These are phyloP conservation scores for Knipowitschia caucasica DNA, from an alignment of 2,797 vertebrate genomes.

Conservation along the genomic window DNA sequence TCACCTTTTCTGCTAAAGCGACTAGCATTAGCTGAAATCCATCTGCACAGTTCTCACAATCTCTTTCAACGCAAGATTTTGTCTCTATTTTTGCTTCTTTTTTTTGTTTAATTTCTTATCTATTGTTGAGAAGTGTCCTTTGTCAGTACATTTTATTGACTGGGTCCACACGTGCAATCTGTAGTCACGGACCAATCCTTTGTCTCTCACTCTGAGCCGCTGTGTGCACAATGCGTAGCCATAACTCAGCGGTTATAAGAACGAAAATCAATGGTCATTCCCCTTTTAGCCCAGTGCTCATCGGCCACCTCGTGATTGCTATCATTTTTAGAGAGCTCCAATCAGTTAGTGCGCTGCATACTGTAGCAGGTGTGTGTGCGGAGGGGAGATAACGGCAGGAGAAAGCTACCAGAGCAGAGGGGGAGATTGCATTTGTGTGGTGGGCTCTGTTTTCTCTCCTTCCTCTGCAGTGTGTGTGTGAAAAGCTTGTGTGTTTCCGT, in stretches of 20 bases:
- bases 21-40: too few species aligned
- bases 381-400: slow-evolving; percentile 43
- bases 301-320: slow-evolving; percentile 53
- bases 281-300: slow-evolving; percentile 49
- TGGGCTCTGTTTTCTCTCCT: slow-evolving; percentile 12
- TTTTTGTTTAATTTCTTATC: slow-evolving; percentile 22
- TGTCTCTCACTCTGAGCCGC: slow-evolving; percentile 55
- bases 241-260: slow-evolving; percentile 44
- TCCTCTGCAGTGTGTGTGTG: slow-evolving; percentile 10
- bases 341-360: slow-evolving; percentile 51
- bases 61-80: too few species aligned
- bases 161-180: slow-evolving; percentile 51
- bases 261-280: slow-evolving; percentile 62
- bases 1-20: too few species aligned
- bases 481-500: slow-evolving; percentile 17
- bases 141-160: slow-evolving; percentile 42
- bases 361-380: slow-evolving; percentile 47
- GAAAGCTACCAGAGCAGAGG: slow-evolving; percentile 13
- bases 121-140: too few species aligned
- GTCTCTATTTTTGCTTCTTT: slow-evolving; percentile 19
- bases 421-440: slow-evolving; percentile 25
- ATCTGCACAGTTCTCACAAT: too few species aligned
- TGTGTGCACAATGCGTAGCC: slow-evolving; percentile 38
- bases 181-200: slow-evolving; percentile 40
- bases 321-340: slow-evolving; percentile 59